phyloP scores from a whole-genome alignment of 92 coral and sea anemone species.

The Pocillopora meandrina region DNA sequence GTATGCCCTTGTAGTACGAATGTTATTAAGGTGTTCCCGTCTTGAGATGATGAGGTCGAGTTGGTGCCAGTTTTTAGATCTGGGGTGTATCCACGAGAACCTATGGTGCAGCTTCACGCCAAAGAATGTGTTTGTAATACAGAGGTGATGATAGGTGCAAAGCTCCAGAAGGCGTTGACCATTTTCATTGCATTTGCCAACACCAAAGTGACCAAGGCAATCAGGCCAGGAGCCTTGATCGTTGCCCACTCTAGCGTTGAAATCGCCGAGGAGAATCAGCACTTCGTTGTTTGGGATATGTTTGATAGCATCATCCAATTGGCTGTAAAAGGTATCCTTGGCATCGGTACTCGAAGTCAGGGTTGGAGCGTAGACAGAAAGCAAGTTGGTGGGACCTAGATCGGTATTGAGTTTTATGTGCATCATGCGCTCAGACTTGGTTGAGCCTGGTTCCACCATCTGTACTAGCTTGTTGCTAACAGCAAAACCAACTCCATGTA shows the following conservation, averaged over 20 bases:
- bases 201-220: constrained; percentile 42
- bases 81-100: constrained; percentile 52
- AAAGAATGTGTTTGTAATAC: constrained; percentile 63
- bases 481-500: constrained; percentile 59
- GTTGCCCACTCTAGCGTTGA: constrained; percentile 56
- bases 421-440: constrained; percentile 38
- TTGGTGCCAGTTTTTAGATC: constrained; percentile 57
- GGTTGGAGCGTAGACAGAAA: constrained; percentile 54
- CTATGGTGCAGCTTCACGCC: constrained; percentile 14
- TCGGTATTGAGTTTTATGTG: constrained; percentile 38
- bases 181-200: constrained; percentile 47
- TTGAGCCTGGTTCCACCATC: constrained; percentile 21
- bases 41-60: constrained; percentile 45
- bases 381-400: constrained; percentile 27
- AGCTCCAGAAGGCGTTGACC: constrained; percentile 54
- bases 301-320: too few relatives aligned
- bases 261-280: constrained; percentile 47
- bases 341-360: constrained; percentile 36
- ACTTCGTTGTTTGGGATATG: constrained; percentile 31
- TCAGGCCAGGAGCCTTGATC: constrained; percentile 44
- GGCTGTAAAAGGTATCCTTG: too few relatives aligned
- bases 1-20: constrained; percentile 34
- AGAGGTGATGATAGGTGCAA: constrained; percentile 25
- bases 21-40: constrained; percentile 35
- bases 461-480: constrained; percentile 48